A percentile compares a stretch with the other conserved stretches of the same genome.
Evolutionary conservation across 30 jellyfish, hydroid and myxozoan genomes (phyloP).

Genomic region (Aurelia coerulea): DNA sequence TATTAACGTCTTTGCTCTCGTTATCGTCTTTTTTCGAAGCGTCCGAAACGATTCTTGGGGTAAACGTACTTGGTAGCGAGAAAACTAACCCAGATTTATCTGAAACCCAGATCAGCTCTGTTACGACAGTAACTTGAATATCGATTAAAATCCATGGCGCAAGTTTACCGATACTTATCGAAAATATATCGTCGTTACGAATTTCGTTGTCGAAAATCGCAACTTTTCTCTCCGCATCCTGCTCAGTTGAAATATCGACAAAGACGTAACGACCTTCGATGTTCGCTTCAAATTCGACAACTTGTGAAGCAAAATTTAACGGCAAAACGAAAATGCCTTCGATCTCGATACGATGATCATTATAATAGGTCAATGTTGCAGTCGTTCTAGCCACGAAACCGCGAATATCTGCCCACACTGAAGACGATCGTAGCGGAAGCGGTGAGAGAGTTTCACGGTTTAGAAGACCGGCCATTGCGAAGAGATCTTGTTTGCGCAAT

Average conservation of each 20-base stretch:
- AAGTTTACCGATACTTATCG: slow-evolving; percentile 84
- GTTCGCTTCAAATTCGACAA: slow-evolving; percentile 92
- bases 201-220: slow-evolving; percentile 53
- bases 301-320: slow-evolving; percentile 69
- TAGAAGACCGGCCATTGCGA: slow-evolving; percentile 84
- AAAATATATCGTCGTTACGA: slow-evolving; percentile 71
- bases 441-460: slow-evolving; percentile 75
- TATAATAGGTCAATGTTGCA: slow-evolving; percentile 87
- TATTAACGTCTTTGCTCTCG: background rate
- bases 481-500: background rate
- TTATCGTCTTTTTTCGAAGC: slow-evolving; percentile 17
- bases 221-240: slow-evolving; percentile 51
- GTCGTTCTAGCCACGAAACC: slow-evolving; percentile 98
- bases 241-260: slow-evolving; percentile 59
- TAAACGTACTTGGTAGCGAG: slow-evolving; percentile 83
- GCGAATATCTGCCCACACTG: slow-evolving; percentile 85
- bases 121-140: slow-evolving; percentile 76
- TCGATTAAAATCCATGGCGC: slow-evolving; percentile 92
- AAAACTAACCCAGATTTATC: slow-evolving; percentile 62
- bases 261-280: slow-evolving; percentile 87
- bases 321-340: slow-evolving; percentile 91
- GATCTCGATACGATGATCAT: slow-evolving; percentile 82
- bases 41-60: slow-evolving; percentile 76
- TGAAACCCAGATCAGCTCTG: slow-evolving; percentile 72
- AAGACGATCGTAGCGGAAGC: slow-evolving; percentile 87